Conservation (phyloP, 2,888 invertebrate genomes). For the Agrochola circellaris region DNA sequence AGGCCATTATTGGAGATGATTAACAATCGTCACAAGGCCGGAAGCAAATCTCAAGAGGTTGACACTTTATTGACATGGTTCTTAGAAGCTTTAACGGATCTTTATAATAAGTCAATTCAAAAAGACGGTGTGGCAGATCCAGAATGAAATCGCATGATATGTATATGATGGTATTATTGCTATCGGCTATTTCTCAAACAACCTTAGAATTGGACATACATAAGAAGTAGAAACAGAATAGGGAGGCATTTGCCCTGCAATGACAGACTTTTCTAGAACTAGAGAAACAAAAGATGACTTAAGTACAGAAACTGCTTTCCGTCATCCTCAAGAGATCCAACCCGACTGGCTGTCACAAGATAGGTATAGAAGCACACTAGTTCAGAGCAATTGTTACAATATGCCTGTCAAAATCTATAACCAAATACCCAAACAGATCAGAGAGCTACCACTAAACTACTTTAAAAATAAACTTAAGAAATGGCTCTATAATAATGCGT, state of each 20-base stretch:
- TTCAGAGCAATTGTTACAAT: no score
- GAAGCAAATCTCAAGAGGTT: slow-evolving; percentile 48
- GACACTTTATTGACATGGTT: not conserved
- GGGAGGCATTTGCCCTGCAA: not conserved
- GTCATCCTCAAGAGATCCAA: no score
- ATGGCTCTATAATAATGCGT: no score
- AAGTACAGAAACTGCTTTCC: not conserved
- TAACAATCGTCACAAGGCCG: slow-evolving; percentile 37
- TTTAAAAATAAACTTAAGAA: no score
- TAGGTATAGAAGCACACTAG: no score
- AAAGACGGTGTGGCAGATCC: not conserved
- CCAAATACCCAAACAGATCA: no score
- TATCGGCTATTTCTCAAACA: not conserved
- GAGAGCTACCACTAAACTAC: no score
- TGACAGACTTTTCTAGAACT: not conserved
- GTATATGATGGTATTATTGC: not conserved
- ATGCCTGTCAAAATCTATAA: no score
- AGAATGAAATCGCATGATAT: no score
- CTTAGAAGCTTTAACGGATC: slow-evolving; percentile 31
- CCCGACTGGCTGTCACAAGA: no score
- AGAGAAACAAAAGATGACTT: not conserved
- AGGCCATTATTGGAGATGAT: slow-evolving; percentile 12
- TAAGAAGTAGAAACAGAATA: not conserved
- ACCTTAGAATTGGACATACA: not conserved
- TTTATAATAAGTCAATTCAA: not conserved